Conservation (phyloP, 2,797 vertebrate species). For the Apodemus agrarius region DNA sequence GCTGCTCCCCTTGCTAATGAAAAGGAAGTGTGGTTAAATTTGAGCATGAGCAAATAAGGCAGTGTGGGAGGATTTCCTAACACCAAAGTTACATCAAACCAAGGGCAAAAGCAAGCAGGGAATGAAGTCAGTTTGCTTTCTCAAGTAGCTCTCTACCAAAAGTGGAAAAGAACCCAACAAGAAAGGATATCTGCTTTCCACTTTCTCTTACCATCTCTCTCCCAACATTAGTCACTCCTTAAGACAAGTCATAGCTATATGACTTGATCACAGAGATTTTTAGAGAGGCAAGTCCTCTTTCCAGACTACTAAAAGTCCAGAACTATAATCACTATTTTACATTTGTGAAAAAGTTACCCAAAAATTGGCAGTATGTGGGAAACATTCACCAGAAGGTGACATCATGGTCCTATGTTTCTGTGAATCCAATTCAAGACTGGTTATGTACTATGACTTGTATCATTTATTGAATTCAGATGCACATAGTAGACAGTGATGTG, state of each 20-base stretch:
- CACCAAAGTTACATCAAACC: constrained; percentile 13
- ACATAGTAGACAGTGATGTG: background rate
- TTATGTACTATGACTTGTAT: background rate
- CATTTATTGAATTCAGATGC: constrained; percentile 59
- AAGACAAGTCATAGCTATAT: background rate
- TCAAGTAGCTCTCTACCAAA: background rate
- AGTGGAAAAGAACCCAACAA: too few relatives aligned
- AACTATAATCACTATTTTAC: background rate
- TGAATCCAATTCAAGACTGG: background rate
- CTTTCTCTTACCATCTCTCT: background rate
- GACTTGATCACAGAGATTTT: background rate
- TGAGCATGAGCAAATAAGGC: background rate
- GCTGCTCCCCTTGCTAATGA: constrained; percentile 62
- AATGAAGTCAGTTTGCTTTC: background rate
- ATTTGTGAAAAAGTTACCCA: background rate
- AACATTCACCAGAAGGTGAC: background rate
- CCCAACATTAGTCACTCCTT: background rate
- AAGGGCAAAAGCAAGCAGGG: constrained; percentile 41
- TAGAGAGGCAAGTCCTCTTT: background rate
- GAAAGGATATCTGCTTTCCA: background rate
- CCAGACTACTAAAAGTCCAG: too few relatives aligned
- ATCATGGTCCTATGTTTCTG: background rate
- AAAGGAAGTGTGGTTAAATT: constrained; percentile 66
- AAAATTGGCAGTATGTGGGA: background rate
- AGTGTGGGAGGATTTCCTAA: constrained; percentile 52